Conservation (phyloP, 2,888 invertebrate genomes). For the Herminia tarsipennalis region DNA sequence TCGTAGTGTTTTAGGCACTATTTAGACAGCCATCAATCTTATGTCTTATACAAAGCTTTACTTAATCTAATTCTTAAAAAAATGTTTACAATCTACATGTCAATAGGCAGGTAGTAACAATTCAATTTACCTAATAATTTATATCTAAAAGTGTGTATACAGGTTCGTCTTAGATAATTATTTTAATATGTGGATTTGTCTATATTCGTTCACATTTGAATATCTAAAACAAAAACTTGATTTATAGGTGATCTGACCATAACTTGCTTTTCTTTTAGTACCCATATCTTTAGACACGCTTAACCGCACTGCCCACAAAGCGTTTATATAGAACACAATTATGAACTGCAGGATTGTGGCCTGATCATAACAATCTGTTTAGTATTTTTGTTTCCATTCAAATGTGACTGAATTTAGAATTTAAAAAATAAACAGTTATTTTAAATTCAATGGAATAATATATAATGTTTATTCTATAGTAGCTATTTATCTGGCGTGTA, state of each 20-base stretch:
- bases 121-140: constrained; percentile 63
- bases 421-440: constrained; percentile 2
- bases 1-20: constrained; percentile 86
- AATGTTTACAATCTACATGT: constrained; percentile 78
- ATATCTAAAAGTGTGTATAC: constrained; percentile 66
- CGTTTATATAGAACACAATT: constrained; percentile 2
- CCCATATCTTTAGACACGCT: neutral
- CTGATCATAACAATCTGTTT: neutral
- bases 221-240: constrained; percentile 1
- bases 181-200: constrained; percentile 18
- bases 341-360: neutral
- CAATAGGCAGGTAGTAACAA: constrained; percentile 84
- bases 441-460: constrained; percentile 30
- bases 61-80: constrained; percentile 72
- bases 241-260: neutral
- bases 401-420: constrained; percentile 29
- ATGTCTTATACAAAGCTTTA: constrained; percentile 82
- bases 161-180: constrained; percentile 33
- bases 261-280: neutral
- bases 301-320: constrained; percentile 1
- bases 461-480: constrained; percentile 36
- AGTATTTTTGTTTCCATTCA: constrained; percentile 4
- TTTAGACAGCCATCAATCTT: constrained; percentile 86
- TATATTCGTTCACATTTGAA: constrained; percentile 2
- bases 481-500: constrained; percentile 42